A percentile compares a stretch with the other conserved stretches of the same genome.
These are phyloP conservation scores for Buteo buteo DNA, from an alignment of 2,113 vertebrate species.

Conservation along the genomic window DNA sequence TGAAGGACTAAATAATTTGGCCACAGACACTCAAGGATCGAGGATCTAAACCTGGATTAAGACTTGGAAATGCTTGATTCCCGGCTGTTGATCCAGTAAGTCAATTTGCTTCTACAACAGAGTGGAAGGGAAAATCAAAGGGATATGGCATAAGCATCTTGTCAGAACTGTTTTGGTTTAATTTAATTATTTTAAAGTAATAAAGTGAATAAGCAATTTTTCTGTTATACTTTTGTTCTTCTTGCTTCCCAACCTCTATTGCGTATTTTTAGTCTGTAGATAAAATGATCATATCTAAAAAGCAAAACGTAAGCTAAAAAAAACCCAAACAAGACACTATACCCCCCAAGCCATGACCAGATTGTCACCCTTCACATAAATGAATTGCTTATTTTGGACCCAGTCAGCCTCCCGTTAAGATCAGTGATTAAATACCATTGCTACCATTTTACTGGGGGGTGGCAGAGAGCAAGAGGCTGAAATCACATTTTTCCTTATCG, in stretches of 20 bases:
- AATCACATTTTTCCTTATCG: not conserved
- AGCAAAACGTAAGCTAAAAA: not conserved
- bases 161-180: not conserved
- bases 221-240: not conserved
- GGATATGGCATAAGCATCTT: not conserved
- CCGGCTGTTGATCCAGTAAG: not conserved
- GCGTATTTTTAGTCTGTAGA: not conserved
- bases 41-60: not conserved
- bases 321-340: not conserved
- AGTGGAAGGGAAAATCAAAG: not conserved
- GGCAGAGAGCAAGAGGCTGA: not conserved
- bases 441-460: not conserved
- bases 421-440: not conserved
- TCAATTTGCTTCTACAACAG: not conserved
- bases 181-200: not conserved
- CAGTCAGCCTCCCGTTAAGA: not conserved
- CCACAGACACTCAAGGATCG: not conserved
- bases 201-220: not conserved
- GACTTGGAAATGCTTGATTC: not conserved
- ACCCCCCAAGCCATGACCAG: not conserved
- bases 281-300: not conserved
- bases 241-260: not conserved
- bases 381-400: not conserved
- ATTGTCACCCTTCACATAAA: not conserved
- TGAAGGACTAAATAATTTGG: not conserved